Evolutionary conservation across 2,113 vertebrate genomes (phyloP).

Genomic region (Xenopus tropicalis): DNA sequence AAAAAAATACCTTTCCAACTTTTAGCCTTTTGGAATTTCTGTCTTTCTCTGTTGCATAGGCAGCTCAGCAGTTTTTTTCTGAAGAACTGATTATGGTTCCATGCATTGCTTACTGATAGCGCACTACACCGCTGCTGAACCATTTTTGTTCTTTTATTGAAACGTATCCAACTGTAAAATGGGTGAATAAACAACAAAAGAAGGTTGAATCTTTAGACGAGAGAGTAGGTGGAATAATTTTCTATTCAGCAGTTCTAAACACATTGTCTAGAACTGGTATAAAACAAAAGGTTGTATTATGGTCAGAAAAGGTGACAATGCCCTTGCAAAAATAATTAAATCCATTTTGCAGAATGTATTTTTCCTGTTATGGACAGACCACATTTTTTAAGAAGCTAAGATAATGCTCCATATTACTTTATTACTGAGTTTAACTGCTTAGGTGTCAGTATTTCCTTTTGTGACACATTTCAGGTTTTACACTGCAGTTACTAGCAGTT

Average conservation of each 20-base stretch:
- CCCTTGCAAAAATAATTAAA: slow-evolving; percentile 29
- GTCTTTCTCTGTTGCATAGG: slow-evolving; percentile 8
- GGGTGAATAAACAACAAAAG: slow-evolving; percentile 36
- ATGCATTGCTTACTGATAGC: slow-evolving; percentile 20
- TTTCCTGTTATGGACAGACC: too few species aligned
- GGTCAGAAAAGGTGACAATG: slow-evolving; percentile 21
- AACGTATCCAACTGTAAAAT: slow-evolving; percentile 40
- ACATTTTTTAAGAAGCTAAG: too few species aligned
- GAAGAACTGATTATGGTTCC: slow-evolving; percentile 18
- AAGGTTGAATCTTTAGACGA: slow-evolving; percentile 14
- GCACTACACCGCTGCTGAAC: slow-evolving; percentile 3
- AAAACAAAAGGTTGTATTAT: slow-evolving; percentile 32
- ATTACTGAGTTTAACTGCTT: too few species aligned
- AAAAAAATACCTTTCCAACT: background rate
- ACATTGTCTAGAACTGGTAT: slow-evolving; percentile 27
- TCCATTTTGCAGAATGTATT: background rate
- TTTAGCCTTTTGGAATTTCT: slow-evolving; percentile 29
- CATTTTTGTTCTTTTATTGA: slow-evolving; percentile 33
- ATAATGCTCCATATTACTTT: too few species aligned
- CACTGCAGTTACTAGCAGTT: too few species aligned
- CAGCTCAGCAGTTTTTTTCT: slow-evolving; percentile 17
- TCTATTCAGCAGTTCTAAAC: slow-evolving; percentile 3
- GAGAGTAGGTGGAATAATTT: slow-evolving; percentile 28
- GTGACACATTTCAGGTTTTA: too few species aligned
- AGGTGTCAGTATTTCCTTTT: too few species aligned